These are phyloP conservation scores for Hyles lineata DNA, from an alignment of 2,888 invertebrate species.

Conservation along the genomic window DNA sequence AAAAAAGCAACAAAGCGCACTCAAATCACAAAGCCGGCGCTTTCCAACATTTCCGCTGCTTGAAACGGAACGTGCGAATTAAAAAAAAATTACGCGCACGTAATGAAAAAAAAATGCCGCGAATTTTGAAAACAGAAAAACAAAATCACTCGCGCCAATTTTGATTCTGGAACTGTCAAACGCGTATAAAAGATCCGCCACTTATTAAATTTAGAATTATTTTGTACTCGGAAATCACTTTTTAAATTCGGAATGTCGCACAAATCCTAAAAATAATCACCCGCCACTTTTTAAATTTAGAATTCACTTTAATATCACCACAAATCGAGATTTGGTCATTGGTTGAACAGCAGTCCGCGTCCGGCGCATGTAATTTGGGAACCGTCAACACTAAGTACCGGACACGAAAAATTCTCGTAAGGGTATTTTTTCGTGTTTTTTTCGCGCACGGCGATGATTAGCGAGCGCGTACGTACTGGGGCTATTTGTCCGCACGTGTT, in stretches of 20 bases:
- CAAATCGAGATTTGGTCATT: background rate
- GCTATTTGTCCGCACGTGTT: constrained; percentile 82
- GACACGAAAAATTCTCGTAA: constrained; percentile 33
- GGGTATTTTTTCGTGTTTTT: constrained; percentile 58
- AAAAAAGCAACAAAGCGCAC: constrained; percentile 64
- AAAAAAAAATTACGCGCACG: constrained; percentile 36
- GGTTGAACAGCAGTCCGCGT: constrained; percentile 3
- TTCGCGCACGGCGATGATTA: constrained; percentile 78
- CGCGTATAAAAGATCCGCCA: background rate
- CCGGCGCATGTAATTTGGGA: constrained; percentile 58
- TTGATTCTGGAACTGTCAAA: constrained; percentile 15
- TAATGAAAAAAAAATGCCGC: constrained; percentile 31
- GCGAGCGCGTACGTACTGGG: constrained; percentile 77
- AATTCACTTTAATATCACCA: constrained; percentile 14
- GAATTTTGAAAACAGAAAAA: constrained; percentile 21
- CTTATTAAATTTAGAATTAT: constrained; percentile 9
- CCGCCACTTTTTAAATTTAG: background rate
- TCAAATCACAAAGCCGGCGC: constrained; percentile 65
- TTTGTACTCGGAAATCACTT: background rate
- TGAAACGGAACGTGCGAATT: constrained; percentile 44
- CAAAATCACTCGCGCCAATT: constrained; percentile 11
- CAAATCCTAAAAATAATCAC: constrained; percentile 18
- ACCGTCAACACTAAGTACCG: constrained; percentile 56
- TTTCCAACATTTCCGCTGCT: constrained; percentile 68
- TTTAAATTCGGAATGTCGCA: background rate